A percentile compares a stretch with the other conserved stretches of the same genome.
phyloP scores from a whole-genome alignment of 1,140 invertebrate genomes.

The Solenopsis fugax region DNA sequence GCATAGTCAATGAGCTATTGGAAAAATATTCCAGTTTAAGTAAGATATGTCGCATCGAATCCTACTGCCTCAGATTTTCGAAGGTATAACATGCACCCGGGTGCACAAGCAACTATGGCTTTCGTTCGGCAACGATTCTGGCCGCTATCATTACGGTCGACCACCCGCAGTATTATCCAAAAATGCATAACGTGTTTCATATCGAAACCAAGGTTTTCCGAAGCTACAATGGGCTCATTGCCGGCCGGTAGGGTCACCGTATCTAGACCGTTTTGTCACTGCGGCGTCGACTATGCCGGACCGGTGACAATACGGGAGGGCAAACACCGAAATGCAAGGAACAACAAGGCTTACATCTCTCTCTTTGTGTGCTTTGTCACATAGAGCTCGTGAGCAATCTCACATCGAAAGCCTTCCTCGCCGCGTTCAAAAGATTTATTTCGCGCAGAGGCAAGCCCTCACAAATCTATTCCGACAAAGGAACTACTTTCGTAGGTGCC shows the following conservation, averaged over 20 bases:
- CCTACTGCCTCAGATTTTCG: background rate
- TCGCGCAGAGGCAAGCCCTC: background rate
- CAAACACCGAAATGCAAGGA: background rate
- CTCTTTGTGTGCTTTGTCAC: conserved; percentile 60
- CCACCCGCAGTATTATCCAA: background rate
- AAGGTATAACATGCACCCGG: background rate
- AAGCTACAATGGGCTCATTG: background rate
- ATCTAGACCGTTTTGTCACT: background rate
- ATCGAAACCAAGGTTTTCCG: background rate
- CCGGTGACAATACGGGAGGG: background rate
- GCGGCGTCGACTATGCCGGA: background rate
- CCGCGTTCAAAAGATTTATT: background rate
- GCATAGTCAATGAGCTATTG: too few species aligned
- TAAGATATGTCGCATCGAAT: background rate
- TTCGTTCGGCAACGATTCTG: background rate
- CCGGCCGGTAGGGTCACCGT: accelerated
- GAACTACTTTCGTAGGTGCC: conserved; percentile 35
- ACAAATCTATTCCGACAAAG: background rate
- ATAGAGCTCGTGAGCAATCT: conserved; percentile 34
- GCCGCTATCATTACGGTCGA: background rate
- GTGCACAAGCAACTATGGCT: background rate
- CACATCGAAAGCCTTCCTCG: background rate
- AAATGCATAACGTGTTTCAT: background rate
- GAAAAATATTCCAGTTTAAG: too few species aligned
- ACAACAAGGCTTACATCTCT: conserved; percentile 31